phyloP scores from a whole-genome alignment of 2,113 vertebrate species.

The Calonectris borealis region DNA sequence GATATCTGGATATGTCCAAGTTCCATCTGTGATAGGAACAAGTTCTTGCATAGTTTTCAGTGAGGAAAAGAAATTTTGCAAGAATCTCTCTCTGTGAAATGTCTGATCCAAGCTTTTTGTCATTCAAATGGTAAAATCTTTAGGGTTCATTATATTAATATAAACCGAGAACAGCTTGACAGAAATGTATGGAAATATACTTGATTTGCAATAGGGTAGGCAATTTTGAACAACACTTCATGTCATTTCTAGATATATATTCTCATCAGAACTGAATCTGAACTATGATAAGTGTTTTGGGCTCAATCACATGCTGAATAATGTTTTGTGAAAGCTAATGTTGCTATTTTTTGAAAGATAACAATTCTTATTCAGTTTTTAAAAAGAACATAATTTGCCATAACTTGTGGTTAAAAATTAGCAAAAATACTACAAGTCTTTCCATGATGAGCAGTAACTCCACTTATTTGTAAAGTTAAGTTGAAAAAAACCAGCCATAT shows the following conservation, averaged over 20 bases:
- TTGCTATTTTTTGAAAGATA: not conserved
- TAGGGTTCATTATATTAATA: not conserved
- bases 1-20: not conserved
- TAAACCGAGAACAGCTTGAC: not conserved
- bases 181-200: not conserved
- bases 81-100: not conserved
- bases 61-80: not conserved
- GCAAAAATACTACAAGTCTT: not conserved
- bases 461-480: not conserved
- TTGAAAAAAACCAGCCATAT: not conserved
- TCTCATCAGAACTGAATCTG: not conserved
- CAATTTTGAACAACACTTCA: not conserved
- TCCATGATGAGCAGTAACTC: not conserved
- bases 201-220: not conserved
- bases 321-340: not conserved
- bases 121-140: not conserved
- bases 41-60: not conserved
- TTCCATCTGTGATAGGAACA: not conserved
- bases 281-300: not conserved
- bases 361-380: not conserved
- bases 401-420: not conserved
- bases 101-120: not conserved
- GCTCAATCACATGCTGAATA: not conserved
- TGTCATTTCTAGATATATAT: not conserved
- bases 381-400: not conserved